Conservation (phyloP, 2,113 vertebrate genomes). For the Smithornis capensis region DNA sequence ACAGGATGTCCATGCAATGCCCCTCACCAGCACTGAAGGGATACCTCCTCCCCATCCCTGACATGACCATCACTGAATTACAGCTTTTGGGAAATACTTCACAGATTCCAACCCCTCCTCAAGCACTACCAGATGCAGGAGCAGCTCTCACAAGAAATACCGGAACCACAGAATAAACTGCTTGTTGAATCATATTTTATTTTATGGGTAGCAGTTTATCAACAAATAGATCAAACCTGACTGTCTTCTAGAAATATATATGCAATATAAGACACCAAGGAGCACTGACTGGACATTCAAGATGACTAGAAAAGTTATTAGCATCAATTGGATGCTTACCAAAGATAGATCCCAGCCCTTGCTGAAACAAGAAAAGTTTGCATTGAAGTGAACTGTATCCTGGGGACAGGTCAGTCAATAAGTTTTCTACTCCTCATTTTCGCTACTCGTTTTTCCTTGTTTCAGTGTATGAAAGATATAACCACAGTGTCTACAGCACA, state of each 20-base stretch:
- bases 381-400: not conserved
- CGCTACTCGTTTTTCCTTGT: not conserved
- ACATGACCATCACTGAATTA: not conserved
- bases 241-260: not conserved
- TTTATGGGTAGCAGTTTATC: accelerated
- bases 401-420: not conserved
- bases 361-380: not conserved
- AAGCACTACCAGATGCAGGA: not conserved
- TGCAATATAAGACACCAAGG: accelerated
- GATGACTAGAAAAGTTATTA: not conserved
- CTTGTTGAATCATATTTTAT: not conserved
- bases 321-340: not conserved
- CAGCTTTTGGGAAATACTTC: not conserved
- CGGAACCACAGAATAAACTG: not conserved
- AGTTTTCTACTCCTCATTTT: not conserved
- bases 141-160: not conserved
- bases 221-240: not conserved
- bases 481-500: not conserved
- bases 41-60: not conserved
- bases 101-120: not conserved
- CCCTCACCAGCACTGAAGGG: not conserved
- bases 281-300: not conserved
- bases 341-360: not conserved
- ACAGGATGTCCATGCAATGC: not conserved
- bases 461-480: not conserved